phyloP scores from a whole-genome alignment of 2,888 invertebrate genomes.

The Caradrina kadenii region DNA sequence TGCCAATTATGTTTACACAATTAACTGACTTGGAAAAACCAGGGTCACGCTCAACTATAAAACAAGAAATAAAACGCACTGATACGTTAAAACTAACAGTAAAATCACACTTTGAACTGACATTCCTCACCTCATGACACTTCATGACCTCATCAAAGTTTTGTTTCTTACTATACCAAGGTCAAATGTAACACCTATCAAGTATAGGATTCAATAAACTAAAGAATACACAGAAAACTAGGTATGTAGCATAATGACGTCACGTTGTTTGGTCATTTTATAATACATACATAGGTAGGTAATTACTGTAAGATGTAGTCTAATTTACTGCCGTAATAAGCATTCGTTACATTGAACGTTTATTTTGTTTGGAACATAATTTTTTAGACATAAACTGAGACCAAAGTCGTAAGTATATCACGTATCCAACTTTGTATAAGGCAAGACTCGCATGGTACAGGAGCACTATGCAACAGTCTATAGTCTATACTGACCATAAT shows the following conservation, averaged over 20 bases:
- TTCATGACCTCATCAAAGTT: slow-evolving; percentile 34
- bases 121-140: slow-evolving; percentile 37
- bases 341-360: slow-evolving; percentile 5
- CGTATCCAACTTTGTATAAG: neutral
- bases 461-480: neutral
- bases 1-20: slow-evolving; percentile 4
- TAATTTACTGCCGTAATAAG: slow-evolving; percentile 25
- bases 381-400: neutral
- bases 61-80: neutral
- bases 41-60: neutral
- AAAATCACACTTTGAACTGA: slow-evolving; percentile 28
- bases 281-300: slow-evolving; percentile 12
- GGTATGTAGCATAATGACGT: slow-evolving; percentile 26
- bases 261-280: slow-evolving; percentile 8
- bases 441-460: neutral
- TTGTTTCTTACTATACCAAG: slow-evolving; percentile 36
- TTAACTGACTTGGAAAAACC: slow-evolving; percentile 6
- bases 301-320: slow-evolving; percentile 39
- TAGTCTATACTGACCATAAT: neutral
- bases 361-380: slow-evolving; percentile 10
- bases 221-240: slow-evolving; percentile 39
- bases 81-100: slow-evolving; percentile 26
- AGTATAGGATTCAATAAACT: slow-evolving; percentile 46
- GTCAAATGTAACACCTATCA: slow-evolving; percentile 32
- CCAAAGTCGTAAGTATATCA: neutral